These are phyloP conservation scores for Lasioglossum leucozonium DNA, from an alignment of 2,888 invertebrate genomes.

Conservation along the genomic window DNA sequence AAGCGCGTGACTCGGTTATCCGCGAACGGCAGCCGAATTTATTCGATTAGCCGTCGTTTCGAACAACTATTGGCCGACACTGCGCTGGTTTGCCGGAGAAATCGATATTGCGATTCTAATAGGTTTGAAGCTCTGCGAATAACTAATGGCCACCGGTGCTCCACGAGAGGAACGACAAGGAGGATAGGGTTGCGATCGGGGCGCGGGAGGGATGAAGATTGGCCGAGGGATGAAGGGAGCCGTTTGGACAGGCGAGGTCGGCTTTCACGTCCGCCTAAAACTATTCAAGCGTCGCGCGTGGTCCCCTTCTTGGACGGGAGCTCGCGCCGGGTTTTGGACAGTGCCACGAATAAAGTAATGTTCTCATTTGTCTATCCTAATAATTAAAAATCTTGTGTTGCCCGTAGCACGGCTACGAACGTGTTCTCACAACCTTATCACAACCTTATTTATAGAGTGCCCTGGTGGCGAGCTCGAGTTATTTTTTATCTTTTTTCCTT, in stretches of 20 bases:
- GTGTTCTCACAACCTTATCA: slow-evolving; percentile 84
- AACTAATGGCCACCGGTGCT: neutral
- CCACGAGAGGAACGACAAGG: neutral
- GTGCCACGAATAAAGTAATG: slow-evolving; percentile 64
- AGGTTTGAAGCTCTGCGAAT: neutral
- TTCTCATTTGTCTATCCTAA: slow-evolving; percentile 62
- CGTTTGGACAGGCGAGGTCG: slow-evolving; percentile 17
- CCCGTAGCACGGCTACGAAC: slow-evolving; percentile 82
- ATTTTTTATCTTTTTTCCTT: slow-evolving; percentile 10
- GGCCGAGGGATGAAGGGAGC: slow-evolving; percentile 24
- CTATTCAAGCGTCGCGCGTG: slow-evolving; percentile 41
- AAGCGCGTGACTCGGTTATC: no score
- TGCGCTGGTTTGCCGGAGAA: neutral
- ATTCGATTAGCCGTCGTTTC: neutral
- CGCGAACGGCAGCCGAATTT: neutral
- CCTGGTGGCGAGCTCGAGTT: slow-evolving; percentile 74
- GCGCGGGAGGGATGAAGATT: neutral
- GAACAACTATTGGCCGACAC: neutral
- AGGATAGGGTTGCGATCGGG: neutral
- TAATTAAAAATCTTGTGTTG: slow-evolving; percentile 79
- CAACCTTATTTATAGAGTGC: slow-evolving; percentile 84
- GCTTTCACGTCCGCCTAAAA: slow-evolving; percentile 47
- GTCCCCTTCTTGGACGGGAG: slow-evolving; percentile 60
- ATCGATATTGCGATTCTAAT: neutral
- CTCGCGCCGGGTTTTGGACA: slow-evolving; percentile 55